phyloP scores from a whole-genome alignment of 2,888 invertebrate species.

The Cryptops parisi region DNA sequence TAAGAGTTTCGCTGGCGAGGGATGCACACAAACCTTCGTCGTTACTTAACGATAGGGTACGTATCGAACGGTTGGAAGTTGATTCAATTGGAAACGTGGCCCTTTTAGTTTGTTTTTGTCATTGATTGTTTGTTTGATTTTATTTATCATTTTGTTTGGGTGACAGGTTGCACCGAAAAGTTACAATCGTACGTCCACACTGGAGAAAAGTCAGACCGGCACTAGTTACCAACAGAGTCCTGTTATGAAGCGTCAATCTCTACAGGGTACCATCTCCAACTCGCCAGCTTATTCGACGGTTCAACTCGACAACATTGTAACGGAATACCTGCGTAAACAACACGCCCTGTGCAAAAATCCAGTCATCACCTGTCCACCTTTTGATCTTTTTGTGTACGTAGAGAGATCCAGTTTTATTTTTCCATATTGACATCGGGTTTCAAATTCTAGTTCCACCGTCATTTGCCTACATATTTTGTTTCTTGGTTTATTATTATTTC shows the following conservation, averaged over 20 bases:
- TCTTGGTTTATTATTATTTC: slow-evolving; percentile 23
- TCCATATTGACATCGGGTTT: not conserved
- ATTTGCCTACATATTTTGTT: not conserved
- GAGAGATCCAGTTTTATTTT: not conserved
- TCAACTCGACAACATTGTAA: slow-evolving; percentile 81
- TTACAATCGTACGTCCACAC: not conserved
- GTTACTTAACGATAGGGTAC: too few relatives aligned
- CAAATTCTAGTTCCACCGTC: not conserved
- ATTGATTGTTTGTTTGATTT: not conserved
- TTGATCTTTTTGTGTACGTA: slow-evolving; percentile 73
- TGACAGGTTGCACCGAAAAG: too few relatives aligned
- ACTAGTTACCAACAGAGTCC: slow-evolving; percentile 22
- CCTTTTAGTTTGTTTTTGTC: not conserved
- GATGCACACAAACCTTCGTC: too few relatives aligned
- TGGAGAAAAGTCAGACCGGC: slow-evolving; percentile 20
- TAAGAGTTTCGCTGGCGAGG: too few relatives aligned
- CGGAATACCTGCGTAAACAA: slow-evolving; percentile 91
- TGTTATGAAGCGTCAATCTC: slow-evolving; percentile 19
- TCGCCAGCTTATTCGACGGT: slow-evolving; percentile 34
- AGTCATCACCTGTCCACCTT: slow-evolving; percentile 92
- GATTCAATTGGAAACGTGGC: not conserved
- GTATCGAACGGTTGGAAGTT: too few relatives aligned
- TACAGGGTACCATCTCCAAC: not conserved
- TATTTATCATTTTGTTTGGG: not conserved
- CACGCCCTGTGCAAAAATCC: slow-evolving; percentile 97